Conservation (phyloP, 2,888 invertebrate species). For the Nyleta sp. region DNA sequence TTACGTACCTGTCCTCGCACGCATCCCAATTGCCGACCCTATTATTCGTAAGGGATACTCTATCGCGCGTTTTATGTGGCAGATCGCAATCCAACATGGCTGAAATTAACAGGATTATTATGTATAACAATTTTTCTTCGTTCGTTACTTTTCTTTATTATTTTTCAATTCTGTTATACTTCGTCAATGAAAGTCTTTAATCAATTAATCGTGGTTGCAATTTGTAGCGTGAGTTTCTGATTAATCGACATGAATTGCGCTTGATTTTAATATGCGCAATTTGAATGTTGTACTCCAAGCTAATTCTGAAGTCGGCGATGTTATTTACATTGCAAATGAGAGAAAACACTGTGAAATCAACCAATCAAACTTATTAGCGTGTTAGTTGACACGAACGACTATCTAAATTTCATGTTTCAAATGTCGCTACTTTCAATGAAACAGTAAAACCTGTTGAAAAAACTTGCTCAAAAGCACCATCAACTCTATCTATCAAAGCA, state of each 20-base stretch:
- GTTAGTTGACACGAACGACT: slow-evolving; percentile 22
- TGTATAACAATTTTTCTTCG: not conserved
- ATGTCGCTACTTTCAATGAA: not conserved
- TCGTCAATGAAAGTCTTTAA: slow-evolving; percentile 11
- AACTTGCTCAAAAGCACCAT: not conserved
- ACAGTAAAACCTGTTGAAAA: not conserved
- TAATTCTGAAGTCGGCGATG: slow-evolving; percentile 73
- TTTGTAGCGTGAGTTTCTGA: not conserved
- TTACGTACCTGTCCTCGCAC: slow-evolving; percentile 78
- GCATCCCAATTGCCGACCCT: slow-evolving; percentile 78
- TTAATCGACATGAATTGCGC: not conserved
- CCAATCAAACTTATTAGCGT: slow-evolving; percentile 24
- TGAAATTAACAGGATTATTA: slow-evolving; percentile 75
- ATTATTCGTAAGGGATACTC: slow-evolving; percentile 77
- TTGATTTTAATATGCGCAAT: slow-evolving; percentile 3
- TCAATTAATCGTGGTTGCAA: no score
- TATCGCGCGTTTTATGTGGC: slow-evolving; percentile 78
- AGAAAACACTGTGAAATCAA: slow-evolving; percentile 14
- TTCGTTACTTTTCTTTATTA: not conserved
- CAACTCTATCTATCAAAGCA: slow-evolving; percentile 25
- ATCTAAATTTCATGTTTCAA: slow-evolving; percentile 1
- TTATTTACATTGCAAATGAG: slow-evolving; percentile 42
- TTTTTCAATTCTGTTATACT: not conserved
- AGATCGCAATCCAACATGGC: slow-evolving; percentile 80
- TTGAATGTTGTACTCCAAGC: slow-evolving; percentile 55